Evolutionary conservation across 2,113 vertebrate species (phyloP).

Genomic region (Nyctibius bracteatus): DNA sequence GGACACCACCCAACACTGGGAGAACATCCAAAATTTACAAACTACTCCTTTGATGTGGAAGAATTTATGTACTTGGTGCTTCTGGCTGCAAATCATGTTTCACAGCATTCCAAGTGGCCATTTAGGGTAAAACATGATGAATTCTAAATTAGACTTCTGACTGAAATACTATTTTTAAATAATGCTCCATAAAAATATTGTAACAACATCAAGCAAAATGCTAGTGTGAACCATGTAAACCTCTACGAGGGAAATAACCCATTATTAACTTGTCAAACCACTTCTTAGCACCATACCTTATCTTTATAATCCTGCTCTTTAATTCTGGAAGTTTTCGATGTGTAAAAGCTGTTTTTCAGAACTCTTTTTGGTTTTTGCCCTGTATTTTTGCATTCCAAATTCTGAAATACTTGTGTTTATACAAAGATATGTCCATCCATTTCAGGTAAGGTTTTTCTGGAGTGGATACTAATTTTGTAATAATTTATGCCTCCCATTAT

Average conservation of each 20-base stretch:
- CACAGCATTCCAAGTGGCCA: constrained; percentile 85
- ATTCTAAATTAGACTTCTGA: constrained; percentile 68
- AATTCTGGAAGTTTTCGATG: background rate
- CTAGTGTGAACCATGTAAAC: background rate
- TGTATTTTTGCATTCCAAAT: constrained; percentile 15
- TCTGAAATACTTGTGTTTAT: background rate
- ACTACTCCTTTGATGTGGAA: constrained; percentile 91
- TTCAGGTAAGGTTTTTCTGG: constrained; percentile 7
- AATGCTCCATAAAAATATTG: background rate
- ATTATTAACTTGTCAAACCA: background rate
- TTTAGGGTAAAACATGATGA: constrained; percentile 80
- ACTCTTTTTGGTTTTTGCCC: background rate
- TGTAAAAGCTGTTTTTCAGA: constrained; percentile 16
- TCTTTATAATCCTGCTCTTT: background rate
- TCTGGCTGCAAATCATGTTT: constrained; percentile 83
- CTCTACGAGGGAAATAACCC: background rate
- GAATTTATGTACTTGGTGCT: constrained; percentile 93
- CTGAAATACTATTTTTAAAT: constrained; percentile 9
- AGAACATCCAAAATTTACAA: constrained; percentile 97
- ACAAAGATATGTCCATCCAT: constrained; percentile 7
- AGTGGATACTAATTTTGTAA: background rate
- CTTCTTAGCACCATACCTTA: background rate
- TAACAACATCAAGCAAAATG: background rate
- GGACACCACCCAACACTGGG: constrained; percentile 96
- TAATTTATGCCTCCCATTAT: background rate